A percentile compares a stretch with the other conserved stretches of the same genome.
Evolutionary conservation across 2,113 vertebrate species (phyloP).

Genomic region (Axis porcinus): DNA sequence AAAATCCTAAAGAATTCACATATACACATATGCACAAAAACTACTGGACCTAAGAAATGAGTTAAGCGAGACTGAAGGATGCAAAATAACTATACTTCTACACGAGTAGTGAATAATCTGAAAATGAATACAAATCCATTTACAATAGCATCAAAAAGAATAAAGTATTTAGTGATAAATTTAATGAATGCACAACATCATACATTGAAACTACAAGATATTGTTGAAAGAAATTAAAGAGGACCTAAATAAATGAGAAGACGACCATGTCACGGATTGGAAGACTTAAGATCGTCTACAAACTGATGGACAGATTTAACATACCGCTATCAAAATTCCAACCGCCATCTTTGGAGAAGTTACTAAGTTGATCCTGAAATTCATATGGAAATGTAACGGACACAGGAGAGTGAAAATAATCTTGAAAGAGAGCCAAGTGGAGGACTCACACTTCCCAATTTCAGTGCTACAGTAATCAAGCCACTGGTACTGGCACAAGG

Average conservation of each 20-base stretch:
- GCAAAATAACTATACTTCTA: neutral
- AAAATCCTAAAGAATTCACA: neutral
- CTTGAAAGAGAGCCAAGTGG: neutral
- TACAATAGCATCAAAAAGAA: neutral
- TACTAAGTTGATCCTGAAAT: neutral
- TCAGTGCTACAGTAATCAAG: neutral
- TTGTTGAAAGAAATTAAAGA: neutral
- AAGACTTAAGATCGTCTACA: neutral
- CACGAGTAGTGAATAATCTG: neutral
- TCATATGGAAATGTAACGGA: neutral
- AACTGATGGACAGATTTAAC: neutral
- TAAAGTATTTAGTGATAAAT: neutral
- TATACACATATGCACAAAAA: neutral
- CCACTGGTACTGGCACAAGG: neutral
- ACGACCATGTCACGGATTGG: neutral
- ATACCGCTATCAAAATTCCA: neutral
- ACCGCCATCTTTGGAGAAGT: neutral
- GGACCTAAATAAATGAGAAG: neutral
- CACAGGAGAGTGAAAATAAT: neutral
- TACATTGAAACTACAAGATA: neutral
- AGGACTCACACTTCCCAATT: neutral
- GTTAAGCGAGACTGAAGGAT: neutral
- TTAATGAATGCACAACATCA: neutral
- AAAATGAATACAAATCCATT: neutral
- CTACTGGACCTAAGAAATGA: neutral